Base-by-base conservation (phyloP, 1,140 invertebrate genomes). In the Listronotus oregonensis region DNA sequence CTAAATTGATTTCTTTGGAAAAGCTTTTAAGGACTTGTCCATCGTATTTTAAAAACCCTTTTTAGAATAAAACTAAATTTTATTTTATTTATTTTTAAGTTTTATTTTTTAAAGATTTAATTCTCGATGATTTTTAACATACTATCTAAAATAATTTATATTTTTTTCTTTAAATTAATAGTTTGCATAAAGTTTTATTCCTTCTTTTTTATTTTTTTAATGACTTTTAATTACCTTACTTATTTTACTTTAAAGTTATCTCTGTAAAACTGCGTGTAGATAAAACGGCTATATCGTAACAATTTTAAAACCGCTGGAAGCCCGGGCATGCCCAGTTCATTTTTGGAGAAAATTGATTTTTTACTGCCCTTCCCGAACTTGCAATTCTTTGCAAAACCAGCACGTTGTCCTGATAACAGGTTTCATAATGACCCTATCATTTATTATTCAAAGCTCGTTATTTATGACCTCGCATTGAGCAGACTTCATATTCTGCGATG, bases 361-460 rank as follows among this genome's bases (percentile, higher is more conserved):
- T 73, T 72, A 69, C 71, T 70, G 70, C 67, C 70, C 67, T 71
- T 71, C 66, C 67, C 70, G 61, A 72, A 73, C 70, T 68, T 72
- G 69, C 66, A 68, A 69, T 69, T 69, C 71, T 73, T 73, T 61
- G 69, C 66, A 71, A 73, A 73, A 71, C 68, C 58, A 47, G 32
- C 68, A 67, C 66, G 60, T 59, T 70, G 63, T 64, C 66, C 71
- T 63, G 71, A 72, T 72, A 72, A 71, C 71, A 70, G 69, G 69
- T 71, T 71, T 69, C 69, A 71, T 68, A 72, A 72, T 71, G 71
- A 73, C 64, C 67, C 68, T 59, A 65, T 70, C 68, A 70, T 70
- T 66, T 70, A 70, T 70, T 70, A 70, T 70, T 70, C 68, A 70
- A 60, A 70, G 62, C 64, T 64, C 58, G 68, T 70, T 66, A 70